Evolutionary conservation across 2,113 vertebrate genomes (phyloP), one percentile per base, ranked within the genome.

Genomic region (Ovibos moschatus): DNA sequence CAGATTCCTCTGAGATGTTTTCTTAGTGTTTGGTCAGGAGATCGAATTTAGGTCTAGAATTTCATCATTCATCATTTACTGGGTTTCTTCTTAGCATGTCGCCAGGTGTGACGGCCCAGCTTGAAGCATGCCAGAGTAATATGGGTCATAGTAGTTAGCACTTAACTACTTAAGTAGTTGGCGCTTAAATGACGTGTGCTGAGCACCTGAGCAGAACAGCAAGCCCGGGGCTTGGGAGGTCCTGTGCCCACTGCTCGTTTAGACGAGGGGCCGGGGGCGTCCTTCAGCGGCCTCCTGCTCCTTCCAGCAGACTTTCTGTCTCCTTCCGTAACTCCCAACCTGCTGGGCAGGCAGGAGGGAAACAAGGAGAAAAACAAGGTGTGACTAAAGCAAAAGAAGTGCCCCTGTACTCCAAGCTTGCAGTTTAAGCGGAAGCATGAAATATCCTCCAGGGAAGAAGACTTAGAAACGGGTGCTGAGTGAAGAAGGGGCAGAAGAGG

Each of bases 11-110:
- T 67, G 55, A 89, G 64, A 45, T 36, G 19, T 60, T 79, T 86
- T 95, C 94, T 85, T 30, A 58, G 76, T 13, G 21, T 94, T 93
- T 86, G 92, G 25, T 89, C 84, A 53, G 51, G 79, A 47, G 47
- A 30, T 87, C 30, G 47, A 53, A 40, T 84, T 87, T 17, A 92
- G 11, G 33, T 74, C 79, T 84, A 53, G 58, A 62, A 79, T 79
- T 67, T 33, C 30, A 64, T 67, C 16, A 0, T 28, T 93, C 33
- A 16, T 51, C n/a, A 6, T 53, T 78, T 87, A 12, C 10, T 87
- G 60, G 55, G 55, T 84, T 91, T 91, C 67, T 82, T 0, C 14
- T 89, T 33, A 36, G 21, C 11, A 0, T 9, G 19, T 64, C 6
- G 8, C 64, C 25, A 19, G 79, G 45, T n/a, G 2, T 25, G 16